Evolutionary conservation across 2,113 vertebrate genomes (phyloP).

Genomic region (Strigops habroptila): DNA sequence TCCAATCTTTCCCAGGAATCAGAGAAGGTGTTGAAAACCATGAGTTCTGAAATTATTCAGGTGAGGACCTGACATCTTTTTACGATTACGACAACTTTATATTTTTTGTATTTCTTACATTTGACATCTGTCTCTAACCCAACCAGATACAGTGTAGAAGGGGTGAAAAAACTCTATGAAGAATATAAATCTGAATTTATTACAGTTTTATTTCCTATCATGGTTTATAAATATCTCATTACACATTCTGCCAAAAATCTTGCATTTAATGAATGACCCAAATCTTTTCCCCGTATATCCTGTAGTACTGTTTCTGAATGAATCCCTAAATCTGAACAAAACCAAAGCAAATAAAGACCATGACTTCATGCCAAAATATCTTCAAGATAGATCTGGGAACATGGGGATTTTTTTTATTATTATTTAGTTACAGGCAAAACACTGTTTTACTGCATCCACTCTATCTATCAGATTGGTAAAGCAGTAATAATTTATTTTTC

Average conservation of each 20-base stretch:
- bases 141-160: not conserved
- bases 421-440: not conserved
- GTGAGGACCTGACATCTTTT: not conserved
- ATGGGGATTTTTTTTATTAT: not conserved
- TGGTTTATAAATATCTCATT: conserved; percentile 42
- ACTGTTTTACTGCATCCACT: not conserved
- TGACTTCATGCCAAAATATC: not conserved
- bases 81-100: not conserved
- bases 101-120: conserved; percentile 2
- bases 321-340: not conserved
- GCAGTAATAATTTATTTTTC: not conserved
- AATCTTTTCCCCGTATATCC: conserved; percentile 37
- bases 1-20: not conserved
- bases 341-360: not conserved
- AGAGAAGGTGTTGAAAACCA: not conserved
- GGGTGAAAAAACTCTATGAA: conserved; percentile 1
- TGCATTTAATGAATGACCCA: conserved; percentile 47
- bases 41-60: not conserved
- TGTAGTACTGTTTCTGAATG: not conserved
- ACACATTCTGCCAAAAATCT: conserved; percentile 26
- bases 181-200: conserved; percentile 51
- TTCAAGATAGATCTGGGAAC: not conserved
- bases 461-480: not conserved
- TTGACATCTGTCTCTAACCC: not conserved
- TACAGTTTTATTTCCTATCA: conserved; percentile 25